phyloP scores from a whole-genome alignment of 2,888 invertebrate species.

The Acleris holmiana region DNA sequence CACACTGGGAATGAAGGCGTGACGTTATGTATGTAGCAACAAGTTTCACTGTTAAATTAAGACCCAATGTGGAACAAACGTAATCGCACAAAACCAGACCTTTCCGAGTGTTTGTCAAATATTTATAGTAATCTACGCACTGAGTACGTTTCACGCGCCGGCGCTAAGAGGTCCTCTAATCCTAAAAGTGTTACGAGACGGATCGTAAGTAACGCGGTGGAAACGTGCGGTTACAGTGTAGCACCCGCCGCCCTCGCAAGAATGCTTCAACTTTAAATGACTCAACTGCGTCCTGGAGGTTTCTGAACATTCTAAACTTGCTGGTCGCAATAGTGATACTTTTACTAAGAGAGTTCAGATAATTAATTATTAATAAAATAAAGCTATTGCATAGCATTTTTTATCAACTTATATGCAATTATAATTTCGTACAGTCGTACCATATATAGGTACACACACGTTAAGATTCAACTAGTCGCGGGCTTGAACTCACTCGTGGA shows the following conservation, averaged over 20 bases:
- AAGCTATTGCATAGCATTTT: too few species aligned
- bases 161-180: not conserved
- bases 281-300: not conserved
- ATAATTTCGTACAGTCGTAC: too few species aligned
- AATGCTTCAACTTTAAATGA: not conserved
- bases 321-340: too few species aligned
- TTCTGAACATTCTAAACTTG: not conserved
- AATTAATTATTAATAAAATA: too few species aligned
- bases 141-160: not conserved
- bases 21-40: too few species aligned
- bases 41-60: too few species aligned
- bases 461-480: too few species aligned
- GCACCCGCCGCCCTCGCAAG: not conserved
- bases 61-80: not conserved
- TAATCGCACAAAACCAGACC: not conserved
- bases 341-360: too few species aligned
- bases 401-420: too few species aligned
- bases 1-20: too few species aligned
- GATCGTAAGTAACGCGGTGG: not conserved
- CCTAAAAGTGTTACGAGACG: not conserved
- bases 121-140: conserved; percentile 5
- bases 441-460: too few species aligned
- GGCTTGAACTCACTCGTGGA: too few species aligned
- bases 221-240: not conserved
- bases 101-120: not conserved